Evolutionary conservation across 2,113 vertebrate species (phyloP).

Genomic region (Limanda limanda): DNA sequence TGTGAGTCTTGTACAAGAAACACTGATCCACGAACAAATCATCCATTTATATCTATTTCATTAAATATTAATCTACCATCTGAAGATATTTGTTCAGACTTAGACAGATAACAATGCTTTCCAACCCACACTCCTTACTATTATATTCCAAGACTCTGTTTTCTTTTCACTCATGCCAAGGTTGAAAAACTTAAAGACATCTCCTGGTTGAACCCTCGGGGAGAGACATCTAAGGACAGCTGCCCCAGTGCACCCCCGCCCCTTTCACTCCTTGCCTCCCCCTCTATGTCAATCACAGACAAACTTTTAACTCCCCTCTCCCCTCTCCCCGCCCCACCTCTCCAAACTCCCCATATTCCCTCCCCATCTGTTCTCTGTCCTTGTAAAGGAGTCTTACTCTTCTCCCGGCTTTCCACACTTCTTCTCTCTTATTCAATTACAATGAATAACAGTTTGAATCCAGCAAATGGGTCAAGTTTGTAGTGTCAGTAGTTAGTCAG

Average conservation of each 20-base stretch:
- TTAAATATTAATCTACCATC: neutral
- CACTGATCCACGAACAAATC: neutral
- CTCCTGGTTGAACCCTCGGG: conserved; percentile 48
- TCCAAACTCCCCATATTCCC: conserved; percentile 32
- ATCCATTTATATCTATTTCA: neutral
- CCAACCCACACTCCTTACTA: neutral
- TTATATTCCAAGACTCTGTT: conserved; percentile 8
- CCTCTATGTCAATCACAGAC: conserved; percentile 48
- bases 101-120: neutral
- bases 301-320: conserved; percentile 31
- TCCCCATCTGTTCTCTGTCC: conserved; percentile 41
- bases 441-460: conserved; percentile 12
- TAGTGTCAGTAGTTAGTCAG: conserved; percentile 25
- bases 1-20: neutral
- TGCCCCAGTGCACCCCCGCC: conserved; percentile 48
- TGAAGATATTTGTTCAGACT: conserved; percentile 2
- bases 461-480: conserved; percentile 28
- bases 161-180: conserved; percentile 38
- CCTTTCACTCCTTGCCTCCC: conserved; percentile 27
- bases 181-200: conserved; percentile 57
- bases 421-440: conserved; percentile 11
- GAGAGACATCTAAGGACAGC: conserved; percentile 70
- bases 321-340: neutral
- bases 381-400: neutral
- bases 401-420: neutral